Percentiles rank a stretch among this genome's conserved stretches.
Conservation (phyloP, 2,797 vertebrate genomes). For the Eutrigla gurnardus region DNA sequence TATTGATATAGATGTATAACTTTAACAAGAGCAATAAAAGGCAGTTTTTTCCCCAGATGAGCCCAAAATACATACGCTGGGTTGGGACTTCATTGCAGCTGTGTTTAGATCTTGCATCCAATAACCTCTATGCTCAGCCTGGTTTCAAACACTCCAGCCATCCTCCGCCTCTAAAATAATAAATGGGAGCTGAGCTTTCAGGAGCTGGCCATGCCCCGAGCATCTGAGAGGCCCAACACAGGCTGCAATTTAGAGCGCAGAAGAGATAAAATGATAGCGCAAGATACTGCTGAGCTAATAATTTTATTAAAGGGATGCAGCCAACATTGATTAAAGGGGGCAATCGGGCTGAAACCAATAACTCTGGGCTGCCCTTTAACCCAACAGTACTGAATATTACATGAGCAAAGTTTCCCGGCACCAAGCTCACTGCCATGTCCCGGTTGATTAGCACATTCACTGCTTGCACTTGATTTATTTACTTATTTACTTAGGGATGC, state of each 20-base stretch:
- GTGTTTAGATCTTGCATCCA: slow-evolving; percentile 84
- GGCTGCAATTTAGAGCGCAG: slow-evolving; percentile 81
- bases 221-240: slow-evolving; percentile 80
- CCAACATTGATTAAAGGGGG: slow-evolving; percentile 90
- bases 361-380: slow-evolving; percentile 88
- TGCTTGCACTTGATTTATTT: slow-evolving; percentile 88
- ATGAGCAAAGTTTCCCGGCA: slow-evolving; percentile 90
- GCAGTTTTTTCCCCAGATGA: slow-evolving; percentile 45
- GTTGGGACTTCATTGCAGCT: slow-evolving; percentile 77
- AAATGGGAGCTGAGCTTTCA: slow-evolving; percentile 83
- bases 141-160: slow-evolving; percentile 82
- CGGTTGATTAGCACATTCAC: slow-evolving; percentile 86
- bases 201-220: slow-evolving; percentile 82
- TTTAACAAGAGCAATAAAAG: slow-evolving; percentile 57
- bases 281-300: slow-evolving; percentile 90
- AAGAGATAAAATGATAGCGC: slow-evolving; percentile 86
- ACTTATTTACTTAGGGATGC: slow-evolving; percentile 90
- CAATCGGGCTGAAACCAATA: slow-evolving; percentile 89
- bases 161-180: slow-evolving; percentile 82
- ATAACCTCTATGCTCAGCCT: slow-evolving; percentile 79
- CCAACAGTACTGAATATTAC: slow-evolving; percentile 88
- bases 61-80: slow-evolving; percentile 77
- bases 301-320: slow-evolving; percentile 91
- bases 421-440: slow-evolving; percentile 80
- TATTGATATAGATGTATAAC: slow-evolving; percentile 57